These are phyloP conservation scores for Vicugna pacos DNA, from an alignment of 2,113 vertebrate species.

Conservation along the genomic window DNA sequence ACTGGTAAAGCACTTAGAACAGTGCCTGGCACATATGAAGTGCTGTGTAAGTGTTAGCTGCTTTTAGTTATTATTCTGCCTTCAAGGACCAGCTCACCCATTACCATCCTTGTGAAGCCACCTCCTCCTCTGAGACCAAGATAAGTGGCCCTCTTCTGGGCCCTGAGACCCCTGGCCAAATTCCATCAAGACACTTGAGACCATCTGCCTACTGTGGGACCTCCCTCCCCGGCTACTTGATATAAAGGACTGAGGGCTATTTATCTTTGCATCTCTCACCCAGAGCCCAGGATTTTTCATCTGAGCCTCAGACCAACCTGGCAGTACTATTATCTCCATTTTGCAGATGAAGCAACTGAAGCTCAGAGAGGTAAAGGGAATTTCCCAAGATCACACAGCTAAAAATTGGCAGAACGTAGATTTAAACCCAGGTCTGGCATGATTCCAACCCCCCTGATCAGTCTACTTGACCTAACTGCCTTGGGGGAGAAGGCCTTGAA, in stretches of 20 bases:
- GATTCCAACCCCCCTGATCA: neutral
- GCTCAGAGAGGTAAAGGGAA: neutral
- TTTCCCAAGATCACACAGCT: neutral
- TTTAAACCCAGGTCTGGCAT: neutral
- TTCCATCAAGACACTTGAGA: conserved; percentile 55
- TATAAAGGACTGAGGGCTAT: neutral
- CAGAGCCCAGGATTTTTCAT: neutral
- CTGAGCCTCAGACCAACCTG: neutral
- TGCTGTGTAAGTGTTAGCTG: neutral
- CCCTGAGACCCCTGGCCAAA: conserved; percentile 1
- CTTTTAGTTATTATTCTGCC: conserved; percentile 33
- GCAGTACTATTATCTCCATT: neutral
- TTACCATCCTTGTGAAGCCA: conserved; percentile 35
- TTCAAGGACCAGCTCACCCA: conserved; percentile 32
- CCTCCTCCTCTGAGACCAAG: conserved; percentile 22
- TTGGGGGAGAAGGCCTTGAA: neutral
- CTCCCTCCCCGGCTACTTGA: conserved; percentile 33
- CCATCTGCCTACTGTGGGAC: conserved; percentile 20
- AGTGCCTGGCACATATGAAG: conserved; percentile 12
- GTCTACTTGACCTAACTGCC: conserved; percentile 35
- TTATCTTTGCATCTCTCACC: neutral
- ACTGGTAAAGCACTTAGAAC: conserved; percentile 50
- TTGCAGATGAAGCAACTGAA: conserved; percentile 20
- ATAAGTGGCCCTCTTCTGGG: conserved; percentile 56
- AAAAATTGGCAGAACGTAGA: conserved; percentile 29